Base-by-base conservation (phyloP, 2,888 invertebrate genomes). In the Patella pellucida region DNA sequence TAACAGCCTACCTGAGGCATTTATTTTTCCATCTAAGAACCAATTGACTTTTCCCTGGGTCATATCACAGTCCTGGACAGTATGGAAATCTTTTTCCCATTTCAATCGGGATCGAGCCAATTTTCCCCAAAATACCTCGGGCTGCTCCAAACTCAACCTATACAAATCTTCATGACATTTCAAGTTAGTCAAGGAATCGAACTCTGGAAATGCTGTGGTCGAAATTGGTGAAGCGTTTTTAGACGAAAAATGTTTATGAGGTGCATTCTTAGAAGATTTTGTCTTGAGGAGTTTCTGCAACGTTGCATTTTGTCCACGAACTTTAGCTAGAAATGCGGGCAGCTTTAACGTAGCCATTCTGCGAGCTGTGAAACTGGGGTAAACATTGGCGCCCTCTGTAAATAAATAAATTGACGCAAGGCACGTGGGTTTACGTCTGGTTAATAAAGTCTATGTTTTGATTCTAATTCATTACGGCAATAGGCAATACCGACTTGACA, bases 11-110 rank as follows among this genome's bases (percentile, higher is more conserved):
- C 91, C 91, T 78, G 91, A 85, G 7, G 87, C 91, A 82, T 92
- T 92, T 11, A 92, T 72, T 77, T 88, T 85, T 31, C 92, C 92
- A 73, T 88, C 89, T 15, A 88, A 31, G 80, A 92, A 92, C 91
- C 91, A 92, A 56, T 77, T 77, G 62, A 89, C 84, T 41, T 87
- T 84, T 7, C 89, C 91, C 51, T 84, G 80, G 5, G 81, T 73
- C 79, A 91, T 78, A 78, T 91, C 85, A 78, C 89, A 88, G 41
- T 90, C 87, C 74, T 82, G 80, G 1, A 90, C 89, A 50, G 78
- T 77, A 14, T 87, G 83, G 79, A 91, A 92, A 62, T 88, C 86
- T 74, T 84, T 79, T 67, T 78, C 80, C 91, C 91, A 92, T 31
- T 82, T 75, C 62, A 92, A 76, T 31, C 91, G 80, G 23, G 84